These are phyloP conservation scores for Heterohyrax brucei DNA, from an alignment of 2,797 vertebrate species.

Conservation along the genomic window DNA sequence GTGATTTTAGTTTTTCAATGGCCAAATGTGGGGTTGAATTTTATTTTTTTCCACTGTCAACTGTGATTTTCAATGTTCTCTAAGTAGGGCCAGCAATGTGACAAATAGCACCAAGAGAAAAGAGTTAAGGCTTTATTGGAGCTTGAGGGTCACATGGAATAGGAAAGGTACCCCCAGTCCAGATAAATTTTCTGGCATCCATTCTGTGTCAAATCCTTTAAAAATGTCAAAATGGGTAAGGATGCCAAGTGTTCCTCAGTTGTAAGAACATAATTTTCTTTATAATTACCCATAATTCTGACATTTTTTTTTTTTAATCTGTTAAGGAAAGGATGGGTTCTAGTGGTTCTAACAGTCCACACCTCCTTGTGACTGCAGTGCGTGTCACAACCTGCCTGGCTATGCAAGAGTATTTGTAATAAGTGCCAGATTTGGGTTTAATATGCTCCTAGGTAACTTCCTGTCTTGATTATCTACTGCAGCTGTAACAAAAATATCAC, in stretches of 20 bases:
- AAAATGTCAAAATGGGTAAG: not conserved
- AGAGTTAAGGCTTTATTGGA: not conserved
- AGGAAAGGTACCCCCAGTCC: not conserved
- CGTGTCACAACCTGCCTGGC: not conserved
- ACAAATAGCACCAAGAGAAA: not conserved
- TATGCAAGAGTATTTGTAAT: not conserved
- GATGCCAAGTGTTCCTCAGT: not conserved
- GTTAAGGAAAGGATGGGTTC: not conserved
- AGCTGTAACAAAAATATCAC: no score
- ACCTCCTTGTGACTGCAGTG: not conserved
- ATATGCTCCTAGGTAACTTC: not conserved
- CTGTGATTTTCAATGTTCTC: slow-evolving; percentile 32
- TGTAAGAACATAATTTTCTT: slow-evolving; percentile 33
- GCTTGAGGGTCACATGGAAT: not conserved
- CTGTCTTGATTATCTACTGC: no score
- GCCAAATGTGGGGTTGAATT: not conserved
- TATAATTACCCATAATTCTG: slow-evolving; percentile 15
- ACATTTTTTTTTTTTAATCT: not conserved
- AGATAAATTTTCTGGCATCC: not conserved
- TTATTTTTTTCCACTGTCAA: not conserved
- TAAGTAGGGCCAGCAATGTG: not conserved
- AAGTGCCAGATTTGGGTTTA: not conserved
- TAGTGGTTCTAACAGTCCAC: not conserved
- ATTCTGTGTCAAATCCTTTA: not conserved
- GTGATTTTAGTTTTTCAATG: slow-evolving; percentile 29